Percentiles rank a stretch among this genome's conserved stretches.
phyloP scores from a whole-genome alignment of 2,888 invertebrate species.

The Siphlonurus alternatus region DNA sequence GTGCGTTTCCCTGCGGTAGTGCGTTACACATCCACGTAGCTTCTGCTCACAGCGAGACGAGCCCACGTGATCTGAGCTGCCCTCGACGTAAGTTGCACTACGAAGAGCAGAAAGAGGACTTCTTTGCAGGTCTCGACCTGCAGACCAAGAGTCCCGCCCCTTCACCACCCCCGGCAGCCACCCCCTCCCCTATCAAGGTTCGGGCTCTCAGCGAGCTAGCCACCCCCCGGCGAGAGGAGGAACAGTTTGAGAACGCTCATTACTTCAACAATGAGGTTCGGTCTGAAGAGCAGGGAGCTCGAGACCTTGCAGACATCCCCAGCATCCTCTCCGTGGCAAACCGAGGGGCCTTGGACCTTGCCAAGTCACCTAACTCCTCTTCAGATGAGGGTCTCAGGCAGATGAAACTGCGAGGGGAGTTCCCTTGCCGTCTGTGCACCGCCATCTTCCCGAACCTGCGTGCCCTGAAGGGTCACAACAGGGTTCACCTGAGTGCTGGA shows the following conservation, averaged over 20 bases:
- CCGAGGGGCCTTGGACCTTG: conserved; percentile 13
- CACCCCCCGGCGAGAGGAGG: conserved; percentile 7
- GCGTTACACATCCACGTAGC: conserved; percentile 43
- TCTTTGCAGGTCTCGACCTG: conserved; percentile 63
- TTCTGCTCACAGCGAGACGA: conserved; percentile 1
- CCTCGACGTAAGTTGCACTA: neutral
- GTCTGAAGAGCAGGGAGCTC: conserved; percentile 31
- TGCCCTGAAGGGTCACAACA: conserved; percentile 79
- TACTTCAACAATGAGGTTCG: conserved; percentile 14
- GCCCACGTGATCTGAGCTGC: neutral
- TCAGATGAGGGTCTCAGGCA: conserved; percentile 73
- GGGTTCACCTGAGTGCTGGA: conserved; percentile 57
- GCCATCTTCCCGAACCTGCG: conserved; percentile 76
- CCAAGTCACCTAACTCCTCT: conserved; percentile 22
- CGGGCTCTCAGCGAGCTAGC: conserved; percentile 4
- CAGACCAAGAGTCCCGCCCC: conserved; percentile 34
- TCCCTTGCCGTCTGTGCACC: conserved; percentile 77
- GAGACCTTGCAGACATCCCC: conserved; percentile 72
- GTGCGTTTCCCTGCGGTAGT: conserved; percentile 52
- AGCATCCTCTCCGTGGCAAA: conserved; percentile 66
- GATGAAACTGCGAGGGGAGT: conserved; percentile 78
- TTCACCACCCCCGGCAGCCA: conserved; percentile 1
- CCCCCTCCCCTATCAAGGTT: neutral
- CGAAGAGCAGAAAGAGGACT: conserved; percentile 48
- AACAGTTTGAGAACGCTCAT: conserved; percentile 29